Evolutionary conservation across 2,113 vertebrate species (phyloP).

Genomic region (Cebus imitator): DNA sequence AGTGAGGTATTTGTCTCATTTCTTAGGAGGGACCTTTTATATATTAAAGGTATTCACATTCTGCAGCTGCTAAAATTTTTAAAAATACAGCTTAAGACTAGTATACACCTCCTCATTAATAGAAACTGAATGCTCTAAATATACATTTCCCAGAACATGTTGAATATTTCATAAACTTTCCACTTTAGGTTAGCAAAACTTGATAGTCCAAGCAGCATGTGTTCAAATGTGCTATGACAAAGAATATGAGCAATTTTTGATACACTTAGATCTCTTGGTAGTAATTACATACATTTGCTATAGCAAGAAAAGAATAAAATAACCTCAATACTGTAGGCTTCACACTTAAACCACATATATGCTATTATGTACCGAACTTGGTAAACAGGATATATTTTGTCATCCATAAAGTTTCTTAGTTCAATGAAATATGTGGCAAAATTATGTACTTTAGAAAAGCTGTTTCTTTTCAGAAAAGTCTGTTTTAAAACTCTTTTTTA

Average conservation of each 20-base stretch:
- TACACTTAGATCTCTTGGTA: background rate
- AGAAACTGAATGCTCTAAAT: background rate
- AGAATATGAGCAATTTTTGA: background rate
- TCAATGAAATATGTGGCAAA: slow-evolving; percentile 45
- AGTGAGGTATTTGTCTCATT: slow-evolving; percentile 2
- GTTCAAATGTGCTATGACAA: slow-evolving; percentile 14
- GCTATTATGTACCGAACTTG: background rate
- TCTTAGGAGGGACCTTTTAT: slow-evolving; percentile 2
- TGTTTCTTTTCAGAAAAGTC: background rate
- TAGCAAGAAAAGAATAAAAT: background rate
- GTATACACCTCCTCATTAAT: background rate
- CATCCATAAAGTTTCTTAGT: background rate
- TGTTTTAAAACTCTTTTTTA: background rate
- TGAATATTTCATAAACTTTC: slow-evolving; percentile 41
- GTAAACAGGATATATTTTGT: background rate
- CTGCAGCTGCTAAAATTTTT: background rate
- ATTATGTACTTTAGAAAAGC: background rate
- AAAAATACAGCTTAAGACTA: background rate
- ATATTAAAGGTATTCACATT: slow-evolving; percentile 1
- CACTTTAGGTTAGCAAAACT: slow-evolving; percentile 32
- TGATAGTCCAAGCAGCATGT: slow-evolving; percentile 17
- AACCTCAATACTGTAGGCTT: background rate
- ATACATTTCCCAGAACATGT: background rate
- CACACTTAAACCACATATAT: background rate
- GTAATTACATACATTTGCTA: background rate